Percentiles rank a stretch among this genome's conserved stretches.
phyloP scores from a whole-genome alignment of 2,888 invertebrate species.

The Andricus quercusramuli region DNA sequence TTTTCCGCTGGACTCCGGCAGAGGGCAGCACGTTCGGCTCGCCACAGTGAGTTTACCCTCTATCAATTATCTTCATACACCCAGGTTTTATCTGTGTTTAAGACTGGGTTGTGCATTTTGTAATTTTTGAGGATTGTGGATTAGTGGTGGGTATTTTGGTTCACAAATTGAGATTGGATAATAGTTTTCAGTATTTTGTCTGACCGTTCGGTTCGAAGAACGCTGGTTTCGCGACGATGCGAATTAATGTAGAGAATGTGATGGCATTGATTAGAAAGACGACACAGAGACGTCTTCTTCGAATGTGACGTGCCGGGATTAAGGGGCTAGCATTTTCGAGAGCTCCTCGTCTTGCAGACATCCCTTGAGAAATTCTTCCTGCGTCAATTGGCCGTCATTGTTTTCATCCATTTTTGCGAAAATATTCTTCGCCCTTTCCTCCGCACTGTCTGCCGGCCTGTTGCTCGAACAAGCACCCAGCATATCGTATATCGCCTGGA shows the following conservation, averaged over 20 bases:
- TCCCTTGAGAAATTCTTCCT: conserved; percentile 98
- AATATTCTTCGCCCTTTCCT: conserved; percentile 98
- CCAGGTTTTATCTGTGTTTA: too few relatives aligned
- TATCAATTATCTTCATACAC: too few relatives aligned
- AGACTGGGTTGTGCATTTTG: background rate
- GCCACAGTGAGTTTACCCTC: too few relatives aligned
- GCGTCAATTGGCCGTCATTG: conserved; percentile 98
- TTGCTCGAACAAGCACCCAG: conserved; percentile 97
- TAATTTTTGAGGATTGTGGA: background rate
- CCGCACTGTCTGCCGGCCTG: conserved; percentile 96
- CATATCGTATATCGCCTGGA: conserved; percentile 99
- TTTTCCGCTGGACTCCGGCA: too few relatives aligned
- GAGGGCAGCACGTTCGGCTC: too few relatives aligned
- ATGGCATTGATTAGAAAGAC: conserved; percentile 35
- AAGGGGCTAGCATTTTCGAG: conserved; percentile 96
- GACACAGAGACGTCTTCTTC: conserved; percentile 39
- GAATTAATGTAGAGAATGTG: conserved; percentile 14
- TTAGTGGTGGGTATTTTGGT: background rate
- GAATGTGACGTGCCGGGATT: conserved; percentile 79
- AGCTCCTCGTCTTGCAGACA: conserved; percentile 98
- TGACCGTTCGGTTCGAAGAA: conserved; percentile 15
- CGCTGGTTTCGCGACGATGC: conserved; percentile 16
- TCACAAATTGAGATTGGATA: background rate
- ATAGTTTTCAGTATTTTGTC: conserved; percentile 27
- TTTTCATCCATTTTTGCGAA: conserved; percentile 99